A percentile compares a stretch with the other conserved stretches of the same genome.
Conservation (phyloP, 2,888 invertebrate genomes). For the Aethes cnicana region DNA sequence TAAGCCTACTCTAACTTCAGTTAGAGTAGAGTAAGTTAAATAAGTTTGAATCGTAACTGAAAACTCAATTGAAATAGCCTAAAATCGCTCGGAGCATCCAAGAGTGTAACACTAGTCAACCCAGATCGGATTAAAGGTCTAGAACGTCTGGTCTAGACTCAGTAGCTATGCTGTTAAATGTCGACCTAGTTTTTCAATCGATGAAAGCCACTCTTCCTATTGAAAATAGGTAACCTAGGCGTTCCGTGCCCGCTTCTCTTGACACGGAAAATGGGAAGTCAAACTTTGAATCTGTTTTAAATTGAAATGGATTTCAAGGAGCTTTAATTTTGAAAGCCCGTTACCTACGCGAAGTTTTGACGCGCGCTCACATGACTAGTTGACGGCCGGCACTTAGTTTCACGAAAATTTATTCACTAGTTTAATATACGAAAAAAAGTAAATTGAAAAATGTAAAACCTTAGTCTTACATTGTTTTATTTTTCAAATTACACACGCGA, state of each 20-base stretch:
- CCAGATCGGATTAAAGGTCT: constrained; percentile 5
- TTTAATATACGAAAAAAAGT: no score
- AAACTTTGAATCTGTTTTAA: constrained; percentile 38
- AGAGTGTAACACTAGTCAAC: neutral
- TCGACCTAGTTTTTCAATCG: constrained; percentile 60
- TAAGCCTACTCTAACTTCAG: neutral
- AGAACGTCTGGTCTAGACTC: neutral
- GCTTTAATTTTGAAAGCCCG: constrained; percentile 23
- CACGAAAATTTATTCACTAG: no score
- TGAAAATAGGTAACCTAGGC: constrained; percentile 54
- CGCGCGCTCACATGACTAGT: no score
- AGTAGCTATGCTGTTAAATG: constrained; percentile 42
- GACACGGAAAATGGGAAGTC: constrained; percentile 45
- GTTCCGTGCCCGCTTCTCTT: constrained; percentile 45
- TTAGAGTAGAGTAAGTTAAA: no score
- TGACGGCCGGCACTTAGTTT: no score
- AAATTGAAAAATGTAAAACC: no score
- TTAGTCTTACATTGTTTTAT: no score
- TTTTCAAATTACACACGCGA: no score
- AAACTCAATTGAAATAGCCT: neutral
- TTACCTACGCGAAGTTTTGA: no score
- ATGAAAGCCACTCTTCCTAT: constrained; percentile 58
- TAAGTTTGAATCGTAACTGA: no score
- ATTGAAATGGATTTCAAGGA: constrained; percentile 32
- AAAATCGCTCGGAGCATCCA: neutral